These are phyloP conservation scores for Oryzaephilus surinamensis DNA, from an alignment of 1,140 invertebrate genomes.

Conservation along the genomic window DNA sequence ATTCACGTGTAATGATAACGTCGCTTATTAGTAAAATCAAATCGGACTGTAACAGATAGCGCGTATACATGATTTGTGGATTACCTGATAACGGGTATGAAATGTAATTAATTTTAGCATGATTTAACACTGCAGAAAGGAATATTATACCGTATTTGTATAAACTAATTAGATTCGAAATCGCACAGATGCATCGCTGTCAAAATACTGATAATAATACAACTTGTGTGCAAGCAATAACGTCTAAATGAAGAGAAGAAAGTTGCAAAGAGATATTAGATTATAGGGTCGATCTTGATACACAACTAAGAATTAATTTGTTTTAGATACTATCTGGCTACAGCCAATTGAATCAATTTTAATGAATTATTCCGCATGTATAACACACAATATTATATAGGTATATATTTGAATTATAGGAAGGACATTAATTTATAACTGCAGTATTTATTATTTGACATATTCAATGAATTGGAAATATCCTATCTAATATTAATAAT, in stretches of 20 bases:
- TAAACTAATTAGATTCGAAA: conserved; percentile 23
- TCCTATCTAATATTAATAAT: too few relatives aligned
- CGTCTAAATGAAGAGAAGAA: conserved; percentile 15
- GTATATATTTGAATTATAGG: too few relatives aligned
- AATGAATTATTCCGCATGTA: too few relatives aligned
- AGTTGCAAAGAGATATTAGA: conserved; percentile 15
- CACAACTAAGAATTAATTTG: conserved; percentile 8
- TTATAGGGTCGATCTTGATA: conserved; percentile 14
- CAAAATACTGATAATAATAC: too few relatives aligned
- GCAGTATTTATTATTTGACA: too few relatives aligned
- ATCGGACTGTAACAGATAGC: conserved; percentile 23
- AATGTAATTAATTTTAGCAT: conserved; percentile 29
- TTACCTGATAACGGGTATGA: conserved; percentile 29
- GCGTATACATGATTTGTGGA: conserved; percentile 27
- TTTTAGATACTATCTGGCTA: too few relatives aligned
- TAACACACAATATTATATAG: too few relatives aligned
- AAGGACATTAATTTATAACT: too few relatives aligned
- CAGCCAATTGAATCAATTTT: too few relatives aligned
- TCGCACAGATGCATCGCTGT: conserved; percentile 12
- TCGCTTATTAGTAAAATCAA: conserved; percentile 22
- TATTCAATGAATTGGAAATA: too few relatives aligned
- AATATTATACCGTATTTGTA: conserved; percentile 18
- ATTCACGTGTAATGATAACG: conserved; percentile 4
- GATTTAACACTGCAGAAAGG: conserved; percentile 20
- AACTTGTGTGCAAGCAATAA: too few relatives aligned